Base-by-base conservation (phyloP, 2,113 vertebrate species). In the Chiloscyllium plagiosum region DNA sequence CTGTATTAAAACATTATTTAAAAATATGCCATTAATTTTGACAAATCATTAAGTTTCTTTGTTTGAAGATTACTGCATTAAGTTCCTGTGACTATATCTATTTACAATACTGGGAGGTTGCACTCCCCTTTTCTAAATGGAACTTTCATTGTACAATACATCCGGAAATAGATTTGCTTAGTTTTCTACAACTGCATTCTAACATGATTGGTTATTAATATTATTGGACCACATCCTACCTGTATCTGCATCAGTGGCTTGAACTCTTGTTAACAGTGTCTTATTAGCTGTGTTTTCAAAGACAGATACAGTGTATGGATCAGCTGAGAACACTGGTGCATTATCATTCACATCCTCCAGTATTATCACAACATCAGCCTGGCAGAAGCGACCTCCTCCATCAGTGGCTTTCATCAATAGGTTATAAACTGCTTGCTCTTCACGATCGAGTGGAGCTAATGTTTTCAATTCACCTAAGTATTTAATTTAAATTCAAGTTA, bases 271-370 rank as follows among this genome's bases (percentile, higher is more conserved):
- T 96, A 99, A 94, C 3, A 97, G 98, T 0, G 99, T 99, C 96
- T 98, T 98, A 0, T 97, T 97, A 96, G 99, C 99, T 0, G 99
- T 99, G 97, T 99, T 99, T 97, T 99, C 99, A 69, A 99, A 99
- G 20, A 99, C 98, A 0, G 98, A 99, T 83, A 99, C 96, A 96
- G 98, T 96, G 96, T 99, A 98, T 0, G 98, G 97, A 95, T 99
- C 98, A 6, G 98, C 97, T 7, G 98, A 97, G 96, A 99, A 99
- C 96, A 98, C 98, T 0, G 99, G 99, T 0, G 97, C 97, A 17
- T 99, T 99, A 97, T 99, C 99, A 83, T 99, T 99, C 96, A 99
- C 97, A 52, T 99, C 99, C 96, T 99, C 98, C 90, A 99, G 96
- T 0, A 96, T 96, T 89, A 99, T 97, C 97, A 98, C 97, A 78